Conservation (phyloP, 2,113 vertebrate genomes). For the Jaculus jaculus region DNA sequence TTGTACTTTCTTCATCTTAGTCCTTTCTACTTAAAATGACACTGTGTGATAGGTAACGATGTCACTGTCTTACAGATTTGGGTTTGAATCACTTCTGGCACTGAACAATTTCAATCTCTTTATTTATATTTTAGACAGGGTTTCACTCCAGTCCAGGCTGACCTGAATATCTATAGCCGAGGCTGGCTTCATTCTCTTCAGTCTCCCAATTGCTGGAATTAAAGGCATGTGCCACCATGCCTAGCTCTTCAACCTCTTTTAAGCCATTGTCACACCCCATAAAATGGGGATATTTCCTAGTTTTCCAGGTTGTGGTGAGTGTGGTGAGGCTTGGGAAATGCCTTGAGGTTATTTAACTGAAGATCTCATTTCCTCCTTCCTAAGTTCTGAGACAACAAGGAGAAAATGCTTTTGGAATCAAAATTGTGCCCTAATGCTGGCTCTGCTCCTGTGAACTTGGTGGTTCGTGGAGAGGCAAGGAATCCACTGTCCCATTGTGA, state of each 20-base stretch:
- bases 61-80: not conserved
- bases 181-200: too few relatives aligned
- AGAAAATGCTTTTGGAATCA: not conserved
- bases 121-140: too few relatives aligned
- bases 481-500: not conserved
- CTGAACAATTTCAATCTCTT: not conserved
- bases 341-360: not conserved
- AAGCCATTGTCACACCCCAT: not conserved
- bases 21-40: not conserved
- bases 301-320: not conserved
- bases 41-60: not conserved
- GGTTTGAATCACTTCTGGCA: not conserved
- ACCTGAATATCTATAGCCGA: too few relatives aligned
- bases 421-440: not conserved
- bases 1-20: conserved; percentile 1
- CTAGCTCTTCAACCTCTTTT: not conserved
- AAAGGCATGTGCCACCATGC: too few relatives aligned
- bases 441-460: not conserved
- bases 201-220: too few relatives aligned
- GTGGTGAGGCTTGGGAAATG: not conserved
- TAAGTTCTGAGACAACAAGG: not conserved
- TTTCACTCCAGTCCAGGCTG: too few relatives aligned
- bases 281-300: not conserved
- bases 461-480: not conserved
- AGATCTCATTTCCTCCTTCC: not conserved